A percentile compares a stretch with the other conserved stretches of the same genome.
These are phyloP conservation scores for Callosobruchus maculatus DNA, from an alignment of 2,888 invertebrate species.

Conservation along the genomic window DNA sequence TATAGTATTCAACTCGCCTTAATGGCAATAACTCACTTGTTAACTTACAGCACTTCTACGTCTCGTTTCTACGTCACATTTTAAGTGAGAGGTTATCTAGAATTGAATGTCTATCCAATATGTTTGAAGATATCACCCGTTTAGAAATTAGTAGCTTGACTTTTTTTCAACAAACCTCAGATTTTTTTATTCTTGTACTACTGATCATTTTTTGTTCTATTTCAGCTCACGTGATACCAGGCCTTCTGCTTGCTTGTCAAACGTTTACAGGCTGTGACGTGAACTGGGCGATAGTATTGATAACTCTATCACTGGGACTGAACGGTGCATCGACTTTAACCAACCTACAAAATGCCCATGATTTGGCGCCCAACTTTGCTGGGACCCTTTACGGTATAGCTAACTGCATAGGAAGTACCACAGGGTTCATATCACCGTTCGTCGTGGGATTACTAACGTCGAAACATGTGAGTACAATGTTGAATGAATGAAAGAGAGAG, in stretches of 20 bases:
- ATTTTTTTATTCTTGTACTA: no score
- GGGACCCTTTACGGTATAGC: conserved; percentile 71
- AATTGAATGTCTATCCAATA: no score
- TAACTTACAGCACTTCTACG: no score
- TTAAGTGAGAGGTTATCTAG: no score
- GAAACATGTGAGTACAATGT: conserved; percentile 34
- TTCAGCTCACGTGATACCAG: conserved; percentile 50
- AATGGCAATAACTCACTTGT: no score
- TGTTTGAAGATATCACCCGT: no score
- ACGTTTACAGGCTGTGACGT: conserved; percentile 62
- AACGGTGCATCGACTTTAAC: conserved; percentile 47
- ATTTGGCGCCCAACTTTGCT: conserved; percentile 70
- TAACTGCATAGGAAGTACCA: conserved; percentile 66
- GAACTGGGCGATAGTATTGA: conserved; percentile 60
- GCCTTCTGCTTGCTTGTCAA: conserved; percentile 51
- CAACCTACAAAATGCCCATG: conserved; percentile 55
- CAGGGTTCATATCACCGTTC: conserved; percentile 69
- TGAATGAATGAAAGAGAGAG: no score
- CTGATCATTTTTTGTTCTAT: no score
- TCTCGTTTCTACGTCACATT: no score
- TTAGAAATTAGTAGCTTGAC: no score
- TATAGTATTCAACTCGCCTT: no score
- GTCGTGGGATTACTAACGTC: conserved; percentile 57
- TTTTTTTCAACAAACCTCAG: no score
- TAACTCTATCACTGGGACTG: conserved; percentile 65